Conservation (phyloP, 2,113 vertebrate species). For the Notarius quadriscutis region DNA sequence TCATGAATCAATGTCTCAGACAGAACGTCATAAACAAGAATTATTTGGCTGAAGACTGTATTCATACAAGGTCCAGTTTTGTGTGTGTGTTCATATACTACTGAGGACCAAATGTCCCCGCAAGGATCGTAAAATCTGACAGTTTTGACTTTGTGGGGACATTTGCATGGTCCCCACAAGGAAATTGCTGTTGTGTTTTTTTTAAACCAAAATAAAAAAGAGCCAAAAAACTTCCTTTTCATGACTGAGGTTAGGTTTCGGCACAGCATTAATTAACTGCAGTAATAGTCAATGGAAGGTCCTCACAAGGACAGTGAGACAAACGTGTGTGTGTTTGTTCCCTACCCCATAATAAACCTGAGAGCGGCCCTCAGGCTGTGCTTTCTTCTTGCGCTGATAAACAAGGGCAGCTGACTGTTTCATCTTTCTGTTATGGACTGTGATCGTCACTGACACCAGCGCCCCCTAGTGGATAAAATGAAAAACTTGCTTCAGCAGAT, state of each 20-base stretch:
- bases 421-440: neutral
- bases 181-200: too few relatives aligned
- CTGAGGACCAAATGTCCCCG: too few relatives aligned
- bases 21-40: conserved; percentile 11
- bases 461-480: neutral
- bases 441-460: neutral
- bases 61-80: conserved; percentile 18
- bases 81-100: neutral
- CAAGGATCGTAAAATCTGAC: too few relatives aligned
- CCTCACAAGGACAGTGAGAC: too few relatives aligned
- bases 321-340: neutral
- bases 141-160: too few relatives aligned
- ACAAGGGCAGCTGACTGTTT: conserved; percentile 3
- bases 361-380: neutral
- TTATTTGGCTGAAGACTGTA: conserved; percentile 28
- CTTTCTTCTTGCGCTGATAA: neutral
- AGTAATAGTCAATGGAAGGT: too few relatives aligned
- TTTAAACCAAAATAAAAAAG: too few relatives aligned
- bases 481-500: too few relatives aligned
- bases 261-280: too few relatives aligned
- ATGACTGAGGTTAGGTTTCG: too few relatives aligned
- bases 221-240: too few relatives aligned
- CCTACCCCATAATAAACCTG: conserved; percentile 11
- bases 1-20: conserved; percentile 29
- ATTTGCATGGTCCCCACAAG: too few relatives aligned